Evolutionary conservation across 2,113 vertebrate genomes (phyloP), one percentile per base, ranked within the genome.

Genomic region (Nyctereutes procyonoides): DNA sequence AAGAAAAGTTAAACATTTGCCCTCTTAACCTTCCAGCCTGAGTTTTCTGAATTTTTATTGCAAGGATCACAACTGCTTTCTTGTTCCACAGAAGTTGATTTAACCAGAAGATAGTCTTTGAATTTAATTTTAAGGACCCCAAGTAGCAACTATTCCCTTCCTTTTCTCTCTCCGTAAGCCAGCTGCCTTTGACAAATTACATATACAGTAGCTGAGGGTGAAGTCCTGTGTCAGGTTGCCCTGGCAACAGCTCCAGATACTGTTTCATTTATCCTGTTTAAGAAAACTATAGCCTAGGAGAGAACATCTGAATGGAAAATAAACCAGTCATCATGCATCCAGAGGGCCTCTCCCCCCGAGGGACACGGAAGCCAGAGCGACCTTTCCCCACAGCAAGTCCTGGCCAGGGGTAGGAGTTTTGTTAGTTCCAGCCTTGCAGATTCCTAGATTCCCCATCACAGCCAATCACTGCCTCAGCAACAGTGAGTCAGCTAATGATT

Each of bases 161-260:
- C 83, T 35, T 16, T 60, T 53, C 9, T 84, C 55, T 96, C 87
- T 19, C 90, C 85, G 32, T 3, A 62, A 62, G 7, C 92, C 86
- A 88, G 94, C 92, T 96, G 93, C 88, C 97, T 98, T 95, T 58
- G 88, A 97, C 76, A 93, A 62, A 97, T 97, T 90, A 90, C 53
- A 82, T 12, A 13, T 71, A 76, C 71, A 17, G 67, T 63, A 84
- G 80, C 86, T 22, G 48, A 96, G 96, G 94, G 76, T 69, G 30
- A 90, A 97, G 69, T 60, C 92, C 81, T 88, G 95, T 92, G 95
- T 97, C 76, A 85, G 13, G 97, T 98, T 98, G 85, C 96, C 90
- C 84, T 55, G 93, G 96, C 90, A 98, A 98, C 97, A 74, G 87
- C 85, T 92, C 96, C 88, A 67, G 76, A 55, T 85, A 77, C 90